These are phyloP conservation scores for Idaea dimidiata DNA, from an alignment of 2,888 invertebrate species.

Conservation along the genomic window DNA sequence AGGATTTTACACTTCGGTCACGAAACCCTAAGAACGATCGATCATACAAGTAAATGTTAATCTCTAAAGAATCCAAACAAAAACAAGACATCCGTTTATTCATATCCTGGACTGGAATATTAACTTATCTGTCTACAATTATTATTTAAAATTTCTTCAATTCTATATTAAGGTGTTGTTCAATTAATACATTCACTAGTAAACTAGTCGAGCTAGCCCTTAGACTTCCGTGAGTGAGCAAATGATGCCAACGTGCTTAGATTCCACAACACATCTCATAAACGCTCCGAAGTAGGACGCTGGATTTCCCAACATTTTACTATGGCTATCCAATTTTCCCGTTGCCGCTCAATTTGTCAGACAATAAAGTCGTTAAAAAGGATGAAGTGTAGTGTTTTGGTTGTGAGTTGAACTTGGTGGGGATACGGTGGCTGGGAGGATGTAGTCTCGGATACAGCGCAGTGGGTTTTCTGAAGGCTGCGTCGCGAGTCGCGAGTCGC, in stretches of 20 bases:
- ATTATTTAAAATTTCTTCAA: conserved; percentile 2
- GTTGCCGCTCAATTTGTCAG: conserved; percentile 38
- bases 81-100: conserved; percentile 1
- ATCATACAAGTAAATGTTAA: conserved; percentile 8
- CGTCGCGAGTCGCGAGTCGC: conserved; percentile 77
- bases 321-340: conserved; percentile 47
- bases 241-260: conserved; percentile 35
- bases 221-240: conserved; percentile 32
- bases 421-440: conserved; percentile 66
- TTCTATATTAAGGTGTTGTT: neutral
- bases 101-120: conserved; percentile 11
- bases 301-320: conserved; percentile 62
- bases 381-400: conserved; percentile 43
- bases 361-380: conserved; percentile 69
- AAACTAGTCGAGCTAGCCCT: conserved; percentile 23
- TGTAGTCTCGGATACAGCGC: conserved; percentile 60
- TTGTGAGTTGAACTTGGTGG: conserved; percentile 38
- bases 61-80: neutral
- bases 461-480: conserved; percentile 81
- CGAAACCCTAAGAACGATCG: conserved; percentile 11
- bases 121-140: conserved; percentile 2
- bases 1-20: no score
- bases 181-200: neutral
- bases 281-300: conserved; percentile 36
- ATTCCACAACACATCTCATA: conserved; percentile 28